These are phyloP conservation scores for Maconellicoccus hirsutus DNA, from an alignment of 1,140 invertebrate species.

Conservation along the genomic window DNA sequence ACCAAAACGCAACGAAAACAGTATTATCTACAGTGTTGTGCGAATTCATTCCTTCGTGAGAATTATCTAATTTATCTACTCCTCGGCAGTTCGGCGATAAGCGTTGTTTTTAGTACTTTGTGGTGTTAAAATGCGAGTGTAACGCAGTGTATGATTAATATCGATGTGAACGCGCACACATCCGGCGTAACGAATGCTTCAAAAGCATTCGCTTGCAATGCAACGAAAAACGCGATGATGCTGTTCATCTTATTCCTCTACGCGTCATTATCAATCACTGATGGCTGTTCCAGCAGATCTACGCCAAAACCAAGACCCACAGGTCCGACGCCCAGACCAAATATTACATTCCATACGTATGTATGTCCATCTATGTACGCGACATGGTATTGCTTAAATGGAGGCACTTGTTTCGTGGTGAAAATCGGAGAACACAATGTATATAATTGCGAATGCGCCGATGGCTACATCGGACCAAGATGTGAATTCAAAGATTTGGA, in stretches of 20 bases:
- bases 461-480: slow-evolving; percentile 83
- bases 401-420: slow-evolving; percentile 84
- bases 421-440: slow-evolving; percentile 82
- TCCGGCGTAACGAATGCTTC: too few relatives aligned
- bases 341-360: slow-evolving; percentile 90
- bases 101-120: too few relatives aligned
- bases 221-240: slow-evolving; percentile 1
- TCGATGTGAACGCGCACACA: too few relatives aligned
- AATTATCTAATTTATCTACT: too few relatives aligned
- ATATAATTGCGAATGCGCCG: slow-evolving; percentile 67
- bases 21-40: too few relatives aligned
- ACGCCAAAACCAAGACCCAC: slow-evolving; percentile 69
- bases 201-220: background rate
- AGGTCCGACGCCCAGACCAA: slow-evolving; percentile 65
- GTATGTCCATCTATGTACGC: slow-evolving; percentile 81
- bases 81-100: too few relatives aligned
- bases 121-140: too few relatives aligned
- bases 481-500: slow-evolving; percentile 91
- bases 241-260: slow-evolving; percentile 13
- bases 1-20: too few relatives aligned
- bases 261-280: slow-evolving; percentile 36
- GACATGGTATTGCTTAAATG: slow-evolving; percentile 87
- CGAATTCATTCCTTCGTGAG: too few relatives aligned
- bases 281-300: slow-evolving; percentile 72
- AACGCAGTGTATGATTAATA: too few relatives aligned